Conservation (phyloP, 2,888 invertebrate genomes). For the Iselma pallidipennis region DNA sequence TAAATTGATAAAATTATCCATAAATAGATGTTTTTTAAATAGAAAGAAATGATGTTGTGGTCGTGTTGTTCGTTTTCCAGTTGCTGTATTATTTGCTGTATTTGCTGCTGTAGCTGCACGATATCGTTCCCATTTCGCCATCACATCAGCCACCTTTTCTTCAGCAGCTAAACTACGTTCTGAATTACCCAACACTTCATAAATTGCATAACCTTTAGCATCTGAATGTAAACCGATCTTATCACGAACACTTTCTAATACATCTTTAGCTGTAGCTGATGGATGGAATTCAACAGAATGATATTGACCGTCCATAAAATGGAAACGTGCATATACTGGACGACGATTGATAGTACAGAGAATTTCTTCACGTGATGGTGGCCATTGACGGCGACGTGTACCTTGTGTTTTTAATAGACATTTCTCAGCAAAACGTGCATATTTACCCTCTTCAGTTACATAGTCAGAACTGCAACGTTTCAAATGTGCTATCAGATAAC, state of each 20-base stretch:
- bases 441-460: slow-evolving; percentile 92
- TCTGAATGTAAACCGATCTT: slow-evolving; percentile 85
- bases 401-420: slow-evolving; percentile 75
- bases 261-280: slow-evolving; percentile 87
- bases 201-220: slow-evolving; percentile 83
- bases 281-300: slow-evolving; percentile 95
- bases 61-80: slow-evolving; percentile 48
- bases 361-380: slow-evolving; percentile 91
- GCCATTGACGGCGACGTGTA: slow-evolving; percentile 80
- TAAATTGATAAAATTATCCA: slow-evolving; percentile 77
- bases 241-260: slow-evolving; percentile 82
- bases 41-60: slow-evolving; percentile 70
- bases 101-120: slow-evolving; percentile 68
- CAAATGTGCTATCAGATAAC: slow-evolving; percentile 87
- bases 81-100: slow-evolving; percentile 45
- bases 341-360: slow-evolving; percentile 89
- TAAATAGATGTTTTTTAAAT: slow-evolving; percentile 82
- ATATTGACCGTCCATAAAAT: slow-evolving; percentile 93
- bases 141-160: slow-evolving; percentile 91
- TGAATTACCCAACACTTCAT: slow-evolving; percentile 85
- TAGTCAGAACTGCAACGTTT: slow-evolving; percentile 86
- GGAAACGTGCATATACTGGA: slow-evolving; percentile 87
- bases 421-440: slow-evolving; percentile 90
- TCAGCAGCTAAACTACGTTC: slow-evolving; percentile 83
- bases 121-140: slow-evolving; percentile 94